Conservation (phyloP, 1,140 invertebrate genomes). For the Listronotus bonariensis region DNA sequence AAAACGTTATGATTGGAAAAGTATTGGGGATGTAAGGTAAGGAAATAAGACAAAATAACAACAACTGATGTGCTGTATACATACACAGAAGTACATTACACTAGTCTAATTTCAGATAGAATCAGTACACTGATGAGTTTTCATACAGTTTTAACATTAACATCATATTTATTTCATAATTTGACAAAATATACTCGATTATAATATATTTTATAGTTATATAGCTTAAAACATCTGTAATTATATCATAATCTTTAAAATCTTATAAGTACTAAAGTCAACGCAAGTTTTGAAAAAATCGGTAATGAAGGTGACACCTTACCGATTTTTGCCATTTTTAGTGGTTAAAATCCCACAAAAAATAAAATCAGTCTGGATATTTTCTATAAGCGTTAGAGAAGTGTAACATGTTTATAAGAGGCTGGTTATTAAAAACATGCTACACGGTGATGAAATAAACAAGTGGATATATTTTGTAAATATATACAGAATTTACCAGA, state of each 20-base stretch:
- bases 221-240: slow-evolving; percentile 50
- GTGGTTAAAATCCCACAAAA: slow-evolving; percentile 6
- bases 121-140: slow-evolving; percentile 51
- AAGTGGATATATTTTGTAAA: background rate
- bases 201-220: slow-evolving; percentile 37
- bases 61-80: slow-evolving; percentile 51
- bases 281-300: slow-evolving; percentile 15
- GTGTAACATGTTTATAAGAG: slow-evolving; percentile 30
- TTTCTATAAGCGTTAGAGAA: slow-evolving; percentile 18
- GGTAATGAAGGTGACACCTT: slow-evolving; percentile 14
- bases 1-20: too few relatives aligned
- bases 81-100: slow-evolving; percentile 50
- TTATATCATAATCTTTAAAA: slow-evolving; percentile 45
- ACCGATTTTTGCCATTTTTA: slow-evolving; percentile 12
- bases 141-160: slow-evolving; percentile 42
- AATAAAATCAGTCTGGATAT: slow-evolving; percentile 28
- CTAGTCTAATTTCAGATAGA: slow-evolving; percentile 50
- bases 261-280: slow-evolving; percentile 42
- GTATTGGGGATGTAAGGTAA: slow-evolving; percentile 17
- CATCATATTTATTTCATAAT: slow-evolving; percentile 42
- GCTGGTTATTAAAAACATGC: slow-evolving; percentile 31
- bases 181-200: slow-evolving; percentile 52
- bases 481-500: too few relatives aligned
- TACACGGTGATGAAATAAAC: slow-evolving; percentile 11
- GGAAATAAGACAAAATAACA: slow-evolving; percentile 42